phyloP scores from a whole-genome alignment of 2,113 vertebrate species.

The Corythaeola cristata region DNA sequence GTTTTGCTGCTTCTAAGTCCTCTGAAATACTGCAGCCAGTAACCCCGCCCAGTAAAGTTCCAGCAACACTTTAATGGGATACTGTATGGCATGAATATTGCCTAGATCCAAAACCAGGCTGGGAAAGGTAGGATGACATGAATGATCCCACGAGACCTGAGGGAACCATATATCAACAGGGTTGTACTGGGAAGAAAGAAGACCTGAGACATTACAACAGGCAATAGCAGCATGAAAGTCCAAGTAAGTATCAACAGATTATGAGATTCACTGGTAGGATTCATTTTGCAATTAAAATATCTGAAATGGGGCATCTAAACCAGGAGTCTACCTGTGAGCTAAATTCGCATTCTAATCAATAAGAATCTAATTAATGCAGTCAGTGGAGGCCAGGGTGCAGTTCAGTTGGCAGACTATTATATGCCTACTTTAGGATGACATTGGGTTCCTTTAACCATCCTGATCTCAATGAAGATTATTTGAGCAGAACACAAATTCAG shows the following conservation, averaged over 20 bases:
- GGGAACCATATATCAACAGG: background rate
- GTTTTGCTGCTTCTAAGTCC: background rate
- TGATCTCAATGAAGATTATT: background rate
- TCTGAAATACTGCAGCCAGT: background rate
- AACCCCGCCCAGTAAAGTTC: background rate
- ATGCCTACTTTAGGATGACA: background rate
- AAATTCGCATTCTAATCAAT: background rate
- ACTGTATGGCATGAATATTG: background rate
- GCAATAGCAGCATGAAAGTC: background rate
- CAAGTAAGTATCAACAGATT: background rate
- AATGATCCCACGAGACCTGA: background rate
- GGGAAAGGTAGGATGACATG: background rate
- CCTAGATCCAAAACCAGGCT: background rate
- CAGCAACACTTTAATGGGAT: background rate
- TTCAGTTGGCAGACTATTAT: background rate
- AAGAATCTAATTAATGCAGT: background rate
- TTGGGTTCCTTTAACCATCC: background rate
- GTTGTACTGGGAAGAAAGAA: background rate
- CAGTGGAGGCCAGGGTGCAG: background rate
- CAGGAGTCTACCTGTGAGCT: background rate
- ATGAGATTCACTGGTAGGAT: background rate
- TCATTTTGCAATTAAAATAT: background rate
- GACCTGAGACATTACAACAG: background rate
- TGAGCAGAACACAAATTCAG: background rate
- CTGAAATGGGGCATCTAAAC: background rate